Percentiles rank a stretch among this genome's conserved stretches.
Evolutionary conservation across 2,113 vertebrate genomes (phyloP).

Genomic region (Heterocephalus glaber): DNA sequence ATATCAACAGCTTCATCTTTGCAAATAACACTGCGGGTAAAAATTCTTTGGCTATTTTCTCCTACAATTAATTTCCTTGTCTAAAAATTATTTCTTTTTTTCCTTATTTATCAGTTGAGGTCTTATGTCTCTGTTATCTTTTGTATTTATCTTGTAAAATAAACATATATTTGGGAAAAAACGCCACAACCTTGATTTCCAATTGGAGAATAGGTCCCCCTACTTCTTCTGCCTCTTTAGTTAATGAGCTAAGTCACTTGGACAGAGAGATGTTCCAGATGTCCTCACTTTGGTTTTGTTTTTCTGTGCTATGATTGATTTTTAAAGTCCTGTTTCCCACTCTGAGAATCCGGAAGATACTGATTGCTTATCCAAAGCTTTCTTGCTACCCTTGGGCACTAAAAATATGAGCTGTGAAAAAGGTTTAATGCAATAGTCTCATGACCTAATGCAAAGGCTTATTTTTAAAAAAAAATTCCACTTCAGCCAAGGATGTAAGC

Average conservation of each 20-base stretch:
- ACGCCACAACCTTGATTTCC: accelerated
- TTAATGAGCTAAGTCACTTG: not conserved
- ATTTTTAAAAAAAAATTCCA: not conserved
- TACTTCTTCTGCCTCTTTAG: not conserved
- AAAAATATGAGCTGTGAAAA: constrained; percentile 27
- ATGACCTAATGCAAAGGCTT: not conserved
- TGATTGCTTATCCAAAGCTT: not conserved
- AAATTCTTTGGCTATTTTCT: not conserved
- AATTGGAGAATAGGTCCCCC: not conserved
- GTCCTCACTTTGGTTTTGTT: not conserved
- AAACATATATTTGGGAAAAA: not conserved
- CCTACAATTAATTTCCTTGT: not conserved
- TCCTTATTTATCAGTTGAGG: not conserved
- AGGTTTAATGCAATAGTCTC: constrained; percentile 31
- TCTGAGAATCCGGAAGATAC: constrained; percentile 1
- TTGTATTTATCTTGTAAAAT: not conserved
- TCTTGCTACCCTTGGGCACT: not conserved
- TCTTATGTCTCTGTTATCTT: not conserved
- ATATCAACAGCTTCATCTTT: not conserved
- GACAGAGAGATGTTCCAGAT: not conserved
- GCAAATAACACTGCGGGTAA: not conserved
- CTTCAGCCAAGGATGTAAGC: constrained; percentile 36
- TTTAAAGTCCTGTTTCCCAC: not conserved
- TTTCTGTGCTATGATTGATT: not conserved
- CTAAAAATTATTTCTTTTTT: not conserved